Conservation (phyloP, 2,113 vertebrate species). For the Colossoma macropomum region DNA sequence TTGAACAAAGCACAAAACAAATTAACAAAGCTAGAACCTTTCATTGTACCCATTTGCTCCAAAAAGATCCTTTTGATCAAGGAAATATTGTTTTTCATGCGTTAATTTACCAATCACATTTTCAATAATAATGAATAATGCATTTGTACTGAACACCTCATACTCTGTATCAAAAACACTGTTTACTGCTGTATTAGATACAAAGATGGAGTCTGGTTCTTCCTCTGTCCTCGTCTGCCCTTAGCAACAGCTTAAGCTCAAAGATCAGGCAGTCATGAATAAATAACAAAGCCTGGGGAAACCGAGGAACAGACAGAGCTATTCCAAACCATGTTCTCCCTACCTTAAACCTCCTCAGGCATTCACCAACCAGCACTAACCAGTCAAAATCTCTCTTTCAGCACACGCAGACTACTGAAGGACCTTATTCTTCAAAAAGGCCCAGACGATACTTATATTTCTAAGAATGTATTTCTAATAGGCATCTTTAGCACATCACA, state of each 20-base stretch:
- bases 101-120: no score
- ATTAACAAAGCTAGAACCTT: no score
- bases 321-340: slow-evolving; percentile 37
- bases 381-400: background rate
- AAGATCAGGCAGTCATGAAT: slow-evolving; percentile 54
- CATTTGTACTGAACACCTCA: no score
- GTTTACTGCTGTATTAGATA: slow-evolving; percentile 32
- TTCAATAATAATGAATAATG: no score
- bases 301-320: slow-evolving; percentile 21
- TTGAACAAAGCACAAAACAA: no score
- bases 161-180: background rate
- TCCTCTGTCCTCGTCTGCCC: slow-evolving; percentile 38
- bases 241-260: slow-evolving; percentile 40
- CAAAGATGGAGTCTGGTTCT: slow-evolving; percentile 8
- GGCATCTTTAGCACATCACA: background rate
- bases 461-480: background rate
- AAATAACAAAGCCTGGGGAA: slow-evolving; percentile 50
- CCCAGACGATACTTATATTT: background rate
- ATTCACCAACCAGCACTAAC: background rate
- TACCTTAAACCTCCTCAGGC: slow-evolving; percentile 35
- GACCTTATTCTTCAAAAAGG: background rate
- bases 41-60: no score
- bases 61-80: no score
- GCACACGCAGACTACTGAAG: background rate
- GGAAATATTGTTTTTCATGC: no score